Conservation (phyloP, 2,797 vertebrate genomes). For the Chiloscyllium punctatum region DNA sequence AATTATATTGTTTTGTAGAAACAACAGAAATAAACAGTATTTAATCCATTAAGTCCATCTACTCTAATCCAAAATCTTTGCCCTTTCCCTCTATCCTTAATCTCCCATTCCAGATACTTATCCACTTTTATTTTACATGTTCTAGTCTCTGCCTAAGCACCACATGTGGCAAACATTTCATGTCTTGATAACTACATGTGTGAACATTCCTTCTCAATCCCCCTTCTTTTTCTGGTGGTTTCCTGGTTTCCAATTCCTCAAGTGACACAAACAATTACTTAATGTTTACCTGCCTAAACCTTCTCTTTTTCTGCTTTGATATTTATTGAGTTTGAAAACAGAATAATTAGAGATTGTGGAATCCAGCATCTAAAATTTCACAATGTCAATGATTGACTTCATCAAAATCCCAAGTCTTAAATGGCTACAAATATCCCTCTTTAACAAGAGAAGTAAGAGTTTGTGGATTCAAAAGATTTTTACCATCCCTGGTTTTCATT, state of each 20-base stretch:
- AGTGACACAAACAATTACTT: not conserved
- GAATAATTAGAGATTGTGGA: not conserved
- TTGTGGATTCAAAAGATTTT: not conserved
- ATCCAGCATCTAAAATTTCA: no score
- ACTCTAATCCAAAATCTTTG: not conserved
- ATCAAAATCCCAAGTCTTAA: not conserved
- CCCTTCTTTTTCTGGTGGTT: not conserved
- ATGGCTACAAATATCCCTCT: not conserved
- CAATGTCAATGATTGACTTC: not conserved
- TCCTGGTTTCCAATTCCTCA: not conserved
- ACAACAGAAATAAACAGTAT: not conserved
- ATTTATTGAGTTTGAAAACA: not conserved
- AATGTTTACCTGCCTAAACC: not conserved
- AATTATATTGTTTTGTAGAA: not conserved
- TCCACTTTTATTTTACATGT: not conserved
- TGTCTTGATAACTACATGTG: not conserved
- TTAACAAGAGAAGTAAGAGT: not conserved
- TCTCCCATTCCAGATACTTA: not conserved
- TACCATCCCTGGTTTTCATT: not conserved
- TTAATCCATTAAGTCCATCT: not conserved
- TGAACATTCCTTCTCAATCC: not conserved
- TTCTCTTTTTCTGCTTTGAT: not conserved
- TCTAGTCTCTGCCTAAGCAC: not conserved
- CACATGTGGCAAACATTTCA: not conserved
- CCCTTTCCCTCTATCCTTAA: not conserved